A percentile compares a stretch with the other conserved stretches of the same genome.
phyloP scores from a whole-genome alignment of 1,140 invertebrate genomes.

The Papilio glaucus region DNA sequence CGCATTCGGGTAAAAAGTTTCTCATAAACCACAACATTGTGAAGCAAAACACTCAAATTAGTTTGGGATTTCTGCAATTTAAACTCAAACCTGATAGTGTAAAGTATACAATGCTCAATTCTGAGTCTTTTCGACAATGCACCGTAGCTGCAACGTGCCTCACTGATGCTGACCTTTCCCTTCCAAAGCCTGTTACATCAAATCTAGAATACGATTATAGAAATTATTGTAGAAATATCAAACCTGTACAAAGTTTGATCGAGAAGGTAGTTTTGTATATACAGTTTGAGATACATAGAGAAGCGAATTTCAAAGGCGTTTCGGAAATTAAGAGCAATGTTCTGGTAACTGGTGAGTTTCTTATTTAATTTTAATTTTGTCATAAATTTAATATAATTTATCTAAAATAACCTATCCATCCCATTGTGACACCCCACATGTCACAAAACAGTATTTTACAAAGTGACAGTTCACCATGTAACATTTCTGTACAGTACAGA shows the following conservation, averaged over 20 bases:
- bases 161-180: slow-evolving; percentile 62
- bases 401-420: no score
- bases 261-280: slow-evolving; percentile 74
- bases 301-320: slow-evolving; percentile 73
- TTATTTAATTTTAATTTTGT: no score
- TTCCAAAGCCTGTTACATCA: slow-evolving; percentile 54
- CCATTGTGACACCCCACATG: no score
- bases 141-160: slow-evolving; percentile 82
- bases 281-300: slow-evolving; percentile 78
- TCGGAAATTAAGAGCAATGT: slow-evolving; percentile 84
- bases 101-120: slow-evolving; percentile 85
- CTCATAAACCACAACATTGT: slow-evolving; percentile 85
- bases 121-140: slow-evolving; percentile 83
- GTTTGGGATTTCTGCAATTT: slow-evolving; percentile 74
- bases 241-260: slow-evolving; percentile 72
- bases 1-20: slow-evolving; percentile 81
- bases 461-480: no score
- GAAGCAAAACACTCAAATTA: slow-evolving; percentile 80
- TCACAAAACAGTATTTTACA: no score
- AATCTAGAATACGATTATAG: slow-evolving; percentile 72
- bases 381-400: no score
- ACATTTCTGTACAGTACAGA: no score
- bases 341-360: slow-evolving; percentile 79
- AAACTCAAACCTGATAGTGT: slow-evolving; percentile 85
- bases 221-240: slow-evolving; percentile 71